Base-by-base conservation (phyloP, 2,797 vertebrate genomes). In the Molossus molossus region DNA sequence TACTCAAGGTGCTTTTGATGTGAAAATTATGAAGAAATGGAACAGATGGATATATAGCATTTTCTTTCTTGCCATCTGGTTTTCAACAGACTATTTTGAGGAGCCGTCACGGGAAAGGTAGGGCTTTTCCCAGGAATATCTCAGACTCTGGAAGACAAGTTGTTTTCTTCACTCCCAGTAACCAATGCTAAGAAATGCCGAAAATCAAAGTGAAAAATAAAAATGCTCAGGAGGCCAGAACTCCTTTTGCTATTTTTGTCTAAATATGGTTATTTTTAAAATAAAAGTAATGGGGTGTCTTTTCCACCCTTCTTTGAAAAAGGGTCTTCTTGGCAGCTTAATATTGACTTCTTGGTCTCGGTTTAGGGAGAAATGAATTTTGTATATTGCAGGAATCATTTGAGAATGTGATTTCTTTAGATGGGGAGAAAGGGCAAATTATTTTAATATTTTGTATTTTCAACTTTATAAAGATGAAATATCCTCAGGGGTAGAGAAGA, bases 381-480 rank as follows among this genome's bases (percentile, higher is more conserved):
- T 98, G 73, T 98, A 92, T 94, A 86, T 94, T 92, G 88, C 77
- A 89, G 91, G 97, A 95, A 97, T 97, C 92, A 89, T 97, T 95
- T 80, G 91, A 96, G 93, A 97, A 93, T 83, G 77, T 96, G 96
- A 97, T 97, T 97, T 96, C 94, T 97, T 97, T 97, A 95, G 96
- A 96, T 97, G 88, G 95, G 96, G 93, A 96, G 94, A 97, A 95
- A 96, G 96, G 96, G 96, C 95, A 97, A 91, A 94, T 97, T 97
- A 96, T 98, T 98, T 96, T 97, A 93, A 82, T 97, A 94, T 96
- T 97, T 97, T 97, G 86, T 97, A 97, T 97, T 97, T 97, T 96
- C 93, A 87, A 96, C 94, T 97, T 97, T 96, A 72, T 97, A 96
- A 90, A 96, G 91, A 95, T 95, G 91, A 97, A 96, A 95, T 96